Evolutionary conservation across 2,888 invertebrate species (phyloP), one percentile per base, ranked within the genome.

Genomic region (Apantesis nais): DNA sequence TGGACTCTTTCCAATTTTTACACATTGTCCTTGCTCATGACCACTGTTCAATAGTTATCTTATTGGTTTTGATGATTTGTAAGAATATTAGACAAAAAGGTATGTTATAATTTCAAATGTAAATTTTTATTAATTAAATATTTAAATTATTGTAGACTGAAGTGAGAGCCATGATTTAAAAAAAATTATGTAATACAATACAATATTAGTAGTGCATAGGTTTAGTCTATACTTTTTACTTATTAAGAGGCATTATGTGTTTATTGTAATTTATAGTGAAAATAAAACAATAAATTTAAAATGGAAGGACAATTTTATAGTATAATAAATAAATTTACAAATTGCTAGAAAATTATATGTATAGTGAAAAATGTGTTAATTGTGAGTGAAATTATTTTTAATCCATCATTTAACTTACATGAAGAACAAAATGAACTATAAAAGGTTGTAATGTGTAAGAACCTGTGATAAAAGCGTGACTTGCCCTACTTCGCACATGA

Each of bases 1-100:
- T 94, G 94, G 94, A 91, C 78, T 75, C 41, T 75, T 80, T 93
- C 94, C 94, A 94, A 94, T 91, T 91, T 90, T 92, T 91, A 87
- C 90, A 83, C 84, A 76, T 76, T 85, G 83, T 86, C 84, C 88
- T 92, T 92, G 90, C 89, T 85, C 83, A 87, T 89, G 87, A 88
- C 76, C 74, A 81, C 83, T 85, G 76, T 74, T 74, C 73, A 78
- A 79, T 74, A 82, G 80, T 82, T 81, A 74, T 78, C 76, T 72
- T 73, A 82, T 82, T 78, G 76, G 78, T 68, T 77, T 72, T 71
- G 70, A 65, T 78, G 76, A 78, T 77, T 77, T 73, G 34, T 74
- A 74, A 52, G 64, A 66, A 67, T 73, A 65, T 64, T 5, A 68
- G 29, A 65, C 64, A 66, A 0, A 34, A 81, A 78, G 83, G 84